These are phyloP conservation scores for Steinernema scapterisci DNA, from an alignment of 2,888 invertebrate species.

Conservation along the genomic window DNA sequence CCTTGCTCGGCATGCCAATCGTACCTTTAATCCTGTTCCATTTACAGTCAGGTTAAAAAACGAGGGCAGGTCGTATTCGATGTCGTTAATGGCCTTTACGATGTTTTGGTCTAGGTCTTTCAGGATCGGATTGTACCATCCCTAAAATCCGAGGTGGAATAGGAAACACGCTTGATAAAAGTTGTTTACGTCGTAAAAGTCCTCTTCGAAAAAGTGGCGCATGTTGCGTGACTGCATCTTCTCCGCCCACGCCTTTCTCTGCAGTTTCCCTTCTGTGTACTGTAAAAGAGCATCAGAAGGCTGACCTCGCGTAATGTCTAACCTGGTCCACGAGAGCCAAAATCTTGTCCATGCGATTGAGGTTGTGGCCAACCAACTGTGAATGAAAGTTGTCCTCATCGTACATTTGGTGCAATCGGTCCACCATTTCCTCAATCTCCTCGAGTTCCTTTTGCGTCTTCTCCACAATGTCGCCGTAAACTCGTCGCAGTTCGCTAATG, in stretches of 20 bases:
- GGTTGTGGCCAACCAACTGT: constrained; percentile 47
- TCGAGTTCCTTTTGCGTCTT: constrained; percentile 47
- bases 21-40: constrained; percentile 36
- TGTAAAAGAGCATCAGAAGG: constrained; percentile 37
- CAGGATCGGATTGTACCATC: constrained; percentile 59
- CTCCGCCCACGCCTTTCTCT: constrained; percentile 63
- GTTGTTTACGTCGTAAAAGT: constrained; percentile 59
- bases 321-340: background rate
- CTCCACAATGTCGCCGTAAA: constrained; percentile 57
- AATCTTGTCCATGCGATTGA: constrained; percentile 59
- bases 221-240: constrained; percentile 66
- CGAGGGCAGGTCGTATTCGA: constrained; percentile 46
- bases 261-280: constrained; percentile 59
- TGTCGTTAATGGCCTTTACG: constrained; percentile 53
- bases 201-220: constrained; percentile 65
- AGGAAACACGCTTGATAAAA: background rate
- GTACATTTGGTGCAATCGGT: constrained; percentile 54
- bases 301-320: background rate
- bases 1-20: background rate
- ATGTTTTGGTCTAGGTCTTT: constrained; percentile 61
- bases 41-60: constrained; percentile 22
- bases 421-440: constrained; percentile 50
- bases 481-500: constrained; percentile 58
- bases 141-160: constrained; percentile 41
- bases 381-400: constrained; percentile 48